Base-by-base conservation (phyloP, 2,888 invertebrate species). In the Sarcophaga subvicina region DNA sequence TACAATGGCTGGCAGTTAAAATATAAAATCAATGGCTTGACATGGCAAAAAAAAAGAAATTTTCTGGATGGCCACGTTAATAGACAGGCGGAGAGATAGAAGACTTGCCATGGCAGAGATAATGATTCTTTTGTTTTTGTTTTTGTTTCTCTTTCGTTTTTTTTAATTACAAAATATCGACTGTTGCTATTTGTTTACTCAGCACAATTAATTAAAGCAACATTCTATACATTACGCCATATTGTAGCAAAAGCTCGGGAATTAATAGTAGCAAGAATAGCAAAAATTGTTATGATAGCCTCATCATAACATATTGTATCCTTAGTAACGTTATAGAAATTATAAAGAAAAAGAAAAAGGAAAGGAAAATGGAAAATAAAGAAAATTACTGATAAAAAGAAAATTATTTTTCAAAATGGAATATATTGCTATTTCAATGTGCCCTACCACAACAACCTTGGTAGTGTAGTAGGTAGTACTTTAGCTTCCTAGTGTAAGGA, bases 181-280 rank as follows among this genome's bases (percentile, higher is more conserved):
- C 25, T 66, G 60, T 25, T 83, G 37, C 25, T 59, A 27, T 71
- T 54, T 82, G 77, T 66, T 81, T 54, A 27, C 22, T 62, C 14
- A 60, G 54, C 17, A 67, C 37, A 78, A 72, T 78, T 78, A 78
- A 83, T 78, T 71, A 67, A 83, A 67, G 76, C 64, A 71, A 49
- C 64, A 66, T 71, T 47, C 63, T 45, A 54, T 70, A 72, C 37
- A 72, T 8, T 37, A 37, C 37, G 8, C 37, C 37, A 37, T 37
- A 37, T 37, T 37, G 37, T 37, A 37, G 37, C 37, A 37, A 10
- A 10, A 37, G 37, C 54, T 3, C 4, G 14, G 12, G 1, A 14
- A 54, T 54, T 12, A 54, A 54, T 54, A 54, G 17, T 4, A 17
- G 11, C 17, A 3, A 45, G n/a, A 67, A 45, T n/a, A 8, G 37